phyloP scores from a whole-genome alignment of 2,888 invertebrate species.

The Cerastoderma edule region DNA sequence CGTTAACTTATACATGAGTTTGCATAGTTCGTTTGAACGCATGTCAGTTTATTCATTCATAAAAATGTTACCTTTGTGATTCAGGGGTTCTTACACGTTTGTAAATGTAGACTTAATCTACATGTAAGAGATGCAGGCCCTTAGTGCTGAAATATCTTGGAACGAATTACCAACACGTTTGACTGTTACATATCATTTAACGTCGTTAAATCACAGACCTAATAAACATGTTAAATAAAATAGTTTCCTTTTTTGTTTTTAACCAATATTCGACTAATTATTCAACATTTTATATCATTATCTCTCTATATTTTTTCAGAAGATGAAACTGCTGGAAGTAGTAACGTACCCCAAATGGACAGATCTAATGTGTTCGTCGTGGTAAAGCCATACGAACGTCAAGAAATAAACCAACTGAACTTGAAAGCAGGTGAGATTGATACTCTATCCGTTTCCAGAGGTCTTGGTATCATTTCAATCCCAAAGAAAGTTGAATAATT shows the following conservation, averaged over 20 bases:
- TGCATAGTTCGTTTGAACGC: no score
- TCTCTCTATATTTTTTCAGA: background rate
- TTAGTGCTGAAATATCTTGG: no score
- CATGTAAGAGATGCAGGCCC: no score
- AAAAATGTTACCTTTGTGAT: no score
- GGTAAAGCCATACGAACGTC: background rate
- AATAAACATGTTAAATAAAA: no score
- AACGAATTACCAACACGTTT: no score
- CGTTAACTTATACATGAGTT: no score
- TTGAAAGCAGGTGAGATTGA: conserved; percentile 4
- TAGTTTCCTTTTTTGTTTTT: no score
- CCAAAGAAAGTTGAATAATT: background rate
- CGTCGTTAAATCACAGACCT: background rate
- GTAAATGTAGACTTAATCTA: no score
- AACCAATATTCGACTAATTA: background rate
- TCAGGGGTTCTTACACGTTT: no score
- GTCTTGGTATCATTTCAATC: background rate
- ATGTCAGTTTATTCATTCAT: no score
- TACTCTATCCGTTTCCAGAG: background rate
- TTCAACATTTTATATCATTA: background rate
- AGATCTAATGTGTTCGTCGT: background rate
- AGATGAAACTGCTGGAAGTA: background rate
- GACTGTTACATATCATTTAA: background rate
- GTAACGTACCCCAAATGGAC: background rate
- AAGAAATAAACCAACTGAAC: conserved; percentile 13